Base-by-base conservation (phyloP, 2,797 vertebrate genomes). In the Ficedula albicollis region DNA sequence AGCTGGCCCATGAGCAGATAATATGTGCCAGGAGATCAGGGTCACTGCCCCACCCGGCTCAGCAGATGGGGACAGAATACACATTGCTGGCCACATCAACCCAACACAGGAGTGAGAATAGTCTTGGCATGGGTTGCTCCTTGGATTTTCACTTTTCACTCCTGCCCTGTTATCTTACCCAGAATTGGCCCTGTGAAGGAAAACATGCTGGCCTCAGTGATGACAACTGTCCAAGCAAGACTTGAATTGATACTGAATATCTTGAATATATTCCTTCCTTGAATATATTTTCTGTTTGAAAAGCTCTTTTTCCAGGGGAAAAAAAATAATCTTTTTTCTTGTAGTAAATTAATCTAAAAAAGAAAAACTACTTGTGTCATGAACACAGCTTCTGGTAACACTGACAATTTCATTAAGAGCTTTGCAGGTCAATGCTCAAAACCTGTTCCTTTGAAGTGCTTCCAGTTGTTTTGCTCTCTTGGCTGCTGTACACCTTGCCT, bases 401-500 rank as follows among this genome's bases (percentile, higher is more conserved):
- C 48, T 79, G 74, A 54, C 74, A 91, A 77, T 44, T 70, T 54
- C 52, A 51, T 58, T 36, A 59, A 73, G 67, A 70, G 34, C 38
- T 74, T 79, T 2, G 7, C 59, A 83, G 58, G 54, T 66, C 64
- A 73, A 0, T 0, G 0, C 39, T 87, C 72, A 49, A 56, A 91
- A 38, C 14, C 1, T 0, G 26, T 76, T 89, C 48, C 55, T 89
- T 93, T 93, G 48, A 46, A 48, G 44, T 1, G 3, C 32, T 82
- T 93, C 48, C 75, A 84, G 68, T 77, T 91, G 64, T 89, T 90
- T 59, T 67, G 34, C 20, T 59, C 43, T 41, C 32, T 62, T 64
- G 1, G 1, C 48, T 0, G 0, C 51, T 11, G 9, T 4, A 1
- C 6, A 1, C 46, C 69, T 70, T 89, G 55, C 21, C 15, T 29